Evolutionary conservation across 2,113 vertebrate species (phyloP), one percentile per base, ranked within the genome.

Genomic region (Oxyura jamaicensis): DNA sequence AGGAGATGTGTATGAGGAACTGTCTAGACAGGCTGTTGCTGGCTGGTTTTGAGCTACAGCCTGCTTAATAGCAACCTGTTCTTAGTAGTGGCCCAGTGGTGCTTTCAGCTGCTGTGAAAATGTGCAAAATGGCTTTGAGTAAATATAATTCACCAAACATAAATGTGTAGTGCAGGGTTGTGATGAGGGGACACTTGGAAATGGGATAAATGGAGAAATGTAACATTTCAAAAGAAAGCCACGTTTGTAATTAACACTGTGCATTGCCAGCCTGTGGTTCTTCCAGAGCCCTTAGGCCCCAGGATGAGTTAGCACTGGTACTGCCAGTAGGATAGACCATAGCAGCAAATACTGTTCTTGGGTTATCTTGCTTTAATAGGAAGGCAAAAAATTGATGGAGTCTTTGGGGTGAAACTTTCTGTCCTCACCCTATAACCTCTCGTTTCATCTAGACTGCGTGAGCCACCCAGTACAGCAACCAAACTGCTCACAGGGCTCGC

Each of bases 251-350:
- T 82, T 65, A 44, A 31, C 7, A 73, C 36, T 68, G 83, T 20
- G 25, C 8, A 6, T 68, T 31, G 58, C 44, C 39, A 11, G 52
- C 59, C 66, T 44, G 9, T 50, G 11, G 3, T 77, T 77, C 42
- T 26, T 68, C 22, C 31, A 59, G 44, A 59, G 20, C 10, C 6
- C 3, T 42, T 48, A 63, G 48, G 59, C n/a, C 0, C 0, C 18
- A 31, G 48, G 11, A 41, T 68, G 26, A n/a, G 20, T 63, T 92
- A 55, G 42, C 2, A 1, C 23, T 60, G 42, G 12, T n/a, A n/a
- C 59, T 7, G 5, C 23, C 22, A 3, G 5, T 63, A 68, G 42
- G n/a, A 50, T 31, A 72, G 19, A 60, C 4, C 0, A 0, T 74
- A 44, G 39, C 8, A 62, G 8, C 39, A 62, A 86, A 39, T 76